Base-by-base conservation (phyloP, 2,888 invertebrate species). In the Phengaris arion region DNA sequence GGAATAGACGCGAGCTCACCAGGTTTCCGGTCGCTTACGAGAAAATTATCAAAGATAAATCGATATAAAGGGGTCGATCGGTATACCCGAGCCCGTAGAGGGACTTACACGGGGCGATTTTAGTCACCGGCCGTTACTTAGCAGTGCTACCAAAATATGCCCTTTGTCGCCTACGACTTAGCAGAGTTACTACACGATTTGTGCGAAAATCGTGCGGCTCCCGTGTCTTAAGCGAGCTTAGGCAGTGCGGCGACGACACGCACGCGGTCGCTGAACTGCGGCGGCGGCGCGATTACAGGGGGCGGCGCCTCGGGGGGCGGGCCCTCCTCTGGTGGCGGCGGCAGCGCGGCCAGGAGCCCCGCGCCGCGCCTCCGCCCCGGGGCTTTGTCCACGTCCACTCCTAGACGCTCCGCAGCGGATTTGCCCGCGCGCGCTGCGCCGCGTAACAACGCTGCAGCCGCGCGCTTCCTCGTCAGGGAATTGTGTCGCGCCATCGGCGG, bases 251-350 rank as follows among this genome's bases (percentile, higher is more conserved):
- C 97, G 75, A 98, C 97, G 80, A 98, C 97, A 81, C 97, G 95
- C 76, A 97, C 97, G 82, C 96, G 94, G 91, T 98, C 98, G 89
- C 97, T 97, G 92, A 98, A 98, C 90, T 98, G 98, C 59, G 98
- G 98, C 57, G 98, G 98, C 59, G 98, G 98, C 46, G 97, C 97
- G 78, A 97, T 93, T 79, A 97, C 94, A 15, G 97, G 85, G 76
- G 77, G 82, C 77, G 82, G 79, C 96, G 57, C 96, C 96, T 79
- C 75, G 57, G 78, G 78, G 75, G 78, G 82, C 69, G 86, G 86
- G 78, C 85, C 85, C 82, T 95, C 95, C 86, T 97, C 86, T 76
- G 80, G 84, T 78, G 84, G 82, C 77, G 81, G 81, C 78, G 95
- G 80, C 77, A 80, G 81, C 78, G 80, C 85, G 83, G 68, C 90